phyloP scores from a whole-genome alignment of 2,113 vertebrate genomes.

The Mormyrus lacerda region DNA sequence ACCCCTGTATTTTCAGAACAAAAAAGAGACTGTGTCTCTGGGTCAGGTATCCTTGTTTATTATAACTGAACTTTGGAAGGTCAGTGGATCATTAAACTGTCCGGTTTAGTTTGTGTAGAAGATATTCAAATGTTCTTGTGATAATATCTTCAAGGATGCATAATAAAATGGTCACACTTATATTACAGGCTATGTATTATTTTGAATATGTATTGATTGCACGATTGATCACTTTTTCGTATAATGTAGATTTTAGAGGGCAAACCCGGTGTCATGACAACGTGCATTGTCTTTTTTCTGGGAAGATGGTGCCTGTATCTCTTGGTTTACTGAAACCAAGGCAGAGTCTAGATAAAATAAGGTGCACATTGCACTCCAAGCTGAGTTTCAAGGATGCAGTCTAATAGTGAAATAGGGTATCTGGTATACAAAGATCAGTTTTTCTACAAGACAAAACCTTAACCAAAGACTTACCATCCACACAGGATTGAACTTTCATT shows the following conservation, averaged over 20 bases:
- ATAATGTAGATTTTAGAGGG: background rate
- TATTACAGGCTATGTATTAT: background rate
- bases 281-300: background rate
- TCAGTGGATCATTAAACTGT: background rate
- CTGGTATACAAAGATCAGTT: background rate
- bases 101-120: background rate
- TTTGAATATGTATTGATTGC: background rate
- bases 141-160: background rate
- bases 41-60: background rate
- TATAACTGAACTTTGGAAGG: background rate
- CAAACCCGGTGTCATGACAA: background rate
- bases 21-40: background rate
- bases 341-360: background rate
- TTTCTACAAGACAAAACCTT: background rate
- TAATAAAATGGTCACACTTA: background rate
- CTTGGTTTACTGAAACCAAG: background rate
- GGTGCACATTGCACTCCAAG: background rate
- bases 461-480: background rate
- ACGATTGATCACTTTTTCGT: background rate
- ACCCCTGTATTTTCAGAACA: background rate
- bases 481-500: background rate
- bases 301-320: background rate
- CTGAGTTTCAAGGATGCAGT: background rate
- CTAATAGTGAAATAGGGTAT: background rate
- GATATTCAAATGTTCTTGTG: background rate